phyloP scores from a whole-genome alignment of 2,113 vertebrate genomes.

The Phrynocephalus versicolor region DNA sequence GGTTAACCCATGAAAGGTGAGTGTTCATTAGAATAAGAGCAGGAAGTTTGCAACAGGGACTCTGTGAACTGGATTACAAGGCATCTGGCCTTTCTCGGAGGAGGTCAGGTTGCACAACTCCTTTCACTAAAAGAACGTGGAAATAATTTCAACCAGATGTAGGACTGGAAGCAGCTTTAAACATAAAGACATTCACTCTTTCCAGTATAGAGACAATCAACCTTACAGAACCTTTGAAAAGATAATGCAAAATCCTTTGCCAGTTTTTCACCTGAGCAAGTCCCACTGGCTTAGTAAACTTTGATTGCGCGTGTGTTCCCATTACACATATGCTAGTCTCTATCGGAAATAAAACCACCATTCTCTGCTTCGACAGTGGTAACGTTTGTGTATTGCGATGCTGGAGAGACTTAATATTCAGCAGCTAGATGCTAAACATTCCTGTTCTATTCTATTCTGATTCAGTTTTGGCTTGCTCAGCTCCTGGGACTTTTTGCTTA shows the following conservation, averaged over 20 bases:
- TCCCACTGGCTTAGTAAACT: too few species aligned
- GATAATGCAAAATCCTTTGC: not conserved
- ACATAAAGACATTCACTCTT: not conserved
- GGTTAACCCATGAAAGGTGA: not conserved
- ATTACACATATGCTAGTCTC: too few species aligned
- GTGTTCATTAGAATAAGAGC: not conserved
- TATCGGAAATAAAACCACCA: too few species aligned
- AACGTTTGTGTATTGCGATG: too few species aligned
- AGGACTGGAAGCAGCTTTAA: not conserved
- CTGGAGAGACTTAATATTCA: too few species aligned
- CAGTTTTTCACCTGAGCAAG: not conserved
- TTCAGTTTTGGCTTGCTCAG: too few species aligned
- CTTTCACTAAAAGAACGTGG: not conserved
- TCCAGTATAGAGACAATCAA: not conserved
- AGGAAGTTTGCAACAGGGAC: conserved; percentile 10
- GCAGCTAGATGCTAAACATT: too few species aligned
- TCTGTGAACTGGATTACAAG: conserved; percentile 1
- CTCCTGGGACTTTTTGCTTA: too few species aligned
- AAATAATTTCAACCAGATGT: conserved; percentile 24
- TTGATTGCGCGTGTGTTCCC: too few species aligned
- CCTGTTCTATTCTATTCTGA: too few species aligned
- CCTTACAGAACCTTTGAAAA: not conserved
- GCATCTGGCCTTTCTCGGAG: not conserved
- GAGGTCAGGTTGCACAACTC: conserved; percentile 1
- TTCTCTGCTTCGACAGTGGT: too few species aligned